Base-by-base conservation (phyloP, 2,888 invertebrate genomes). In the Platycheirus albimanus region DNA sequence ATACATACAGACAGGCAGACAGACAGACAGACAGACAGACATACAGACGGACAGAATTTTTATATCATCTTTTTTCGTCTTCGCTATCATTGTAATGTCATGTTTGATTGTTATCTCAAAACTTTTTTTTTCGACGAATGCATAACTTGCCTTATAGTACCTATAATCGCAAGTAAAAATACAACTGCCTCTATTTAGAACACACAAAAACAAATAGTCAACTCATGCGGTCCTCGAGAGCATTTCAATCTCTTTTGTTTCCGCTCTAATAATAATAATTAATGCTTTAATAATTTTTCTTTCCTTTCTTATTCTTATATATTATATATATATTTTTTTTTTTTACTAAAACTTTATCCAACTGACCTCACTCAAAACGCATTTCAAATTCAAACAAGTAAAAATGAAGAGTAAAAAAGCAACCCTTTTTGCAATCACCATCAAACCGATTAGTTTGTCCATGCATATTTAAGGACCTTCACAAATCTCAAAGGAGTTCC, bases 381-480 rank as follows among this genome's bases (percentile, higher is more conserved):
- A 76, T 66, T 80, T 52, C 30, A 64, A 80, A 80, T 80, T 64
- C 76, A 76, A 81, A 76, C 66, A 69, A 66, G 71, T 36, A 30
- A 71, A 45, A n/a, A n/a, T n/a, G n/a, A n/a, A 66, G 24, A 0
- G 6, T 45, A n/a, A 52, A 24, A 66, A 71, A 61, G 30, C 69
- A 43, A 56, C 19, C 58, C 76, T 28, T 51, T 64, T 49, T 58
- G 66, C 58, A 81, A 66, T 76, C 58, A 76, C 70, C 80, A 76
- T 58, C 58, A 66, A 81, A 51, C 80, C 76, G 70, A 76, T 81
- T 81, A 81, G 66, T 70, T 61, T 71, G 66, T 15, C 61, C 76
- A 71, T 76, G 80, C 76, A 81, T 81, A 81, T 71, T 81, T 81
- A 76, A 81, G 70, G 70, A 56, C 58, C 33, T 76, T 61, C 38